Conservation (phyloP, 1,140 invertebrate species). For the Bombus waltoni region DNA sequence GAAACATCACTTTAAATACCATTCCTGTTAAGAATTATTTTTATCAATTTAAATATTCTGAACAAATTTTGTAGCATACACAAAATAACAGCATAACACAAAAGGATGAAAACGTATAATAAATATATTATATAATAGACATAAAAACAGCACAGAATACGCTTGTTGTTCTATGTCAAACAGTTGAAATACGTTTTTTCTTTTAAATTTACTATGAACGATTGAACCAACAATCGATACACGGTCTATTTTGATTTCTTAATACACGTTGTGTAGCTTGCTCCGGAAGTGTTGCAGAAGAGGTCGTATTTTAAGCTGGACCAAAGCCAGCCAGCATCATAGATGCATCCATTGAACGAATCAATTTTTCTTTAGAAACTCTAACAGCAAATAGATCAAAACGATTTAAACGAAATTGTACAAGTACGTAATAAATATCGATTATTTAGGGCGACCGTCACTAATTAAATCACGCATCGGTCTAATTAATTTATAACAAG, state of each 20-base stretch:
- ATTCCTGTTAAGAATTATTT: no score
- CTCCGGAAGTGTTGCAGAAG: constrained; percentile 2
- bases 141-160: background rate
- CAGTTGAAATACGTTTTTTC: background rate
- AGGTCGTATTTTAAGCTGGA: constrained; percentile 31
- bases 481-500: background rate
- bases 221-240: background rate
- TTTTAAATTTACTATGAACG: background rate
- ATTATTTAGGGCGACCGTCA: background rate
- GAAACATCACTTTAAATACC: no score
- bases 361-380: background rate
- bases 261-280: background rate
- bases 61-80: no score
- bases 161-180: no score
- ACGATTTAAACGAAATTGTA: background rate
- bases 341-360: background rate
- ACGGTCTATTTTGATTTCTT: background rate
- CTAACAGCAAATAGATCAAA: background rate
- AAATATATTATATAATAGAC: background rate
- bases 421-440: background rate
- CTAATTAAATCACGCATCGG: background rate
- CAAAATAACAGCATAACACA: no score
- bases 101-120: background rate
- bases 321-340: background rate
- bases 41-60: no score